These are phyloP conservation scores for Scaptomyza cyrtandrae DNA, from an alignment of 2,888 invertebrate genomes.

Conservation along the genomic window DNA sequence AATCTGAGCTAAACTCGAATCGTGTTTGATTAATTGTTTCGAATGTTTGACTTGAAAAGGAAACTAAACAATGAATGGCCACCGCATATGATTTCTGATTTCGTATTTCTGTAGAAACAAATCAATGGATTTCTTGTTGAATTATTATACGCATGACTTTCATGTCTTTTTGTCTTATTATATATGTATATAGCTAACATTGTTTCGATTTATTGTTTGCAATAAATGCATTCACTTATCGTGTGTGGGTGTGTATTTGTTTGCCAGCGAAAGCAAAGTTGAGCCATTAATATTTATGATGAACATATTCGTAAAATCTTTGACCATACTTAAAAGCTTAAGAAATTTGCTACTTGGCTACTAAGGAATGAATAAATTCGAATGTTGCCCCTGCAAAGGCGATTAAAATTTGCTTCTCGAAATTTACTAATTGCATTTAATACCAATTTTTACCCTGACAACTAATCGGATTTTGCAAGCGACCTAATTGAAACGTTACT, in stretches of 20 bases:
- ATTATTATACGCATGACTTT: constrained; percentile 34
- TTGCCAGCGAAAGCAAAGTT: constrained; percentile 31
- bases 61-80: constrained; percentile 32
- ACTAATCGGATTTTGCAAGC: constrained; percentile 3
- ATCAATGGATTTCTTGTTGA: constrained; percentile 21
- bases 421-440: background rate
- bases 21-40: constrained; percentile 51
- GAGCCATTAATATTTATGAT: constrained; percentile 46
- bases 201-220: constrained; percentile 29
- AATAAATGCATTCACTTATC: constrained; percentile 10
- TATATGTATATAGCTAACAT: constrained; percentile 3
- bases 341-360: constrained; percentile 9
- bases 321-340: constrained; percentile 18
- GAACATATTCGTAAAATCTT: constrained; percentile 32
- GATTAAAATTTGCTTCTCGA: constrained; percentile 5
- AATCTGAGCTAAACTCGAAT: constrained; percentile 17
- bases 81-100: constrained; percentile 20
- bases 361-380: background rate
- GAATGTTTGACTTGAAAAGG: constrained; percentile 34
- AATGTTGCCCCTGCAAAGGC: no score
- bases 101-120: constrained; percentile 26
- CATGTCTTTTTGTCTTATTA: constrained; percentile 12
- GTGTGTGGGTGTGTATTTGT: constrained; percentile 10
- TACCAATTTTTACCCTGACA: background rate
- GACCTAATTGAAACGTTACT: background rate